Evolutionary conservation across 2,888 invertebrate genomes (phyloP), one percentile per base, ranked within the genome.

Genomic region (Caenorhabditis panamensis): DNA sequence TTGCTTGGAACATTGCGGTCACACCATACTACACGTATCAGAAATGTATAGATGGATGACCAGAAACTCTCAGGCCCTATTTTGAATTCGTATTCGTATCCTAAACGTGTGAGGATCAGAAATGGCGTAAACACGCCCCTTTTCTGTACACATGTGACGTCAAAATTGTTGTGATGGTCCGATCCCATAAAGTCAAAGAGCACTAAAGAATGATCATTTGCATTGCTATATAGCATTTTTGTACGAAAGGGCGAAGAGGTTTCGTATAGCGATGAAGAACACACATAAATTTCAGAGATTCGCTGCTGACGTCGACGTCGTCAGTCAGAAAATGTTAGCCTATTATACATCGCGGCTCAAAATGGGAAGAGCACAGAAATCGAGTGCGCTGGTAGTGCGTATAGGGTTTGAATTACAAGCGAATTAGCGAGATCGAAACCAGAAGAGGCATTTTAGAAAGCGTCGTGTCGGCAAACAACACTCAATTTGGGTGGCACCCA

Each of bases 361-460:
- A n/a, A 31, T 13, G 22, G 22, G 49, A 51, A 64, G n/a, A 36
- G 51, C 58, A 49, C 73, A 64, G 66, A 66, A 49, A 41, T 66
- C 36, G 75, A 66, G 66, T 47, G 51, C 53, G 64, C 37, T 49
- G 72, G 28, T 51, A 47, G 64, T 47, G 47, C 56, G 41, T 51
- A n/a, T 71, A 36, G 41, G 73, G 64, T 53, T 75, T 66, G 53
- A 75, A 75, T 75, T 75, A 61, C 75, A 75, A 61, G 51, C 75
- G 75, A 75, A 75, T 75, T 75, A 75, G 75, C 75, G 66, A 49
- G 59, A 75, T 59, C 47, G n/a, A n/a, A 59, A 31, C 58, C 41
- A 47, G 36, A 72, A 63, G 13, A 36, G 28, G 41, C 66, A 44
- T 66, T 75, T 75, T 66, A 59, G 75, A 61, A 24, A 31, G 75